These are phyloP conservation scores for Ctenosaura bakeri DNA, from an alignment of 2,797 vertebrate genomes.

Conservation along the genomic window DNA sequence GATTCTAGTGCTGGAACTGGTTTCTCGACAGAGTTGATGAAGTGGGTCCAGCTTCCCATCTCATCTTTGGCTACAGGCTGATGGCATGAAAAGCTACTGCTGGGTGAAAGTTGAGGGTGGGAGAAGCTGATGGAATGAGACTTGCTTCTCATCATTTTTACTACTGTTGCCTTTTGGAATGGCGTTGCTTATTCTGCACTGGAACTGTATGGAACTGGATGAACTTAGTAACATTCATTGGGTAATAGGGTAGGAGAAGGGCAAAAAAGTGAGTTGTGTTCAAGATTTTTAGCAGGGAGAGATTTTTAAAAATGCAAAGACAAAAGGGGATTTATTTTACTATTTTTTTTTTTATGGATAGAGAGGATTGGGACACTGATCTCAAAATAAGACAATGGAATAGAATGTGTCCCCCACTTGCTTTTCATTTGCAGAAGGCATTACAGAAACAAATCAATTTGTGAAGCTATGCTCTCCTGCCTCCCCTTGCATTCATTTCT, in stretches of 20 bases:
- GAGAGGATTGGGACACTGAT: background rate
- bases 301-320: background rate
- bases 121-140: background rate
- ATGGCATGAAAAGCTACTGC: background rate
- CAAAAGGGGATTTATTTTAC: background rate
- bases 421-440: background rate
- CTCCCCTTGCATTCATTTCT: background rate
- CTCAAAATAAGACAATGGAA: background rate
- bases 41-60: no score
- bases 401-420: background rate
- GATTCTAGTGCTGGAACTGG: background rate
- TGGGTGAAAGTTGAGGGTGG: background rate
- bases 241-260: no score
- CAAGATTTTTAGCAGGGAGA: background rate
- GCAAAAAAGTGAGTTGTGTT: background rate
- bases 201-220: background rate
- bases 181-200: background rate
- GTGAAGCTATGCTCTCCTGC: background rate
- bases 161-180: background rate
- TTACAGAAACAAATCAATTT: slow-evolving; percentile 1
- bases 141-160: background rate
- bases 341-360: background rate
- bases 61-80: background rate
- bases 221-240: background rate
- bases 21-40: background rate